A percentile compares a stretch with the other conserved stretches of the same genome.
These are phyloP conservation scores for Mythimna impura DNA, from an alignment of 2,888 invertebrate species.

Conservation along the genomic window DNA sequence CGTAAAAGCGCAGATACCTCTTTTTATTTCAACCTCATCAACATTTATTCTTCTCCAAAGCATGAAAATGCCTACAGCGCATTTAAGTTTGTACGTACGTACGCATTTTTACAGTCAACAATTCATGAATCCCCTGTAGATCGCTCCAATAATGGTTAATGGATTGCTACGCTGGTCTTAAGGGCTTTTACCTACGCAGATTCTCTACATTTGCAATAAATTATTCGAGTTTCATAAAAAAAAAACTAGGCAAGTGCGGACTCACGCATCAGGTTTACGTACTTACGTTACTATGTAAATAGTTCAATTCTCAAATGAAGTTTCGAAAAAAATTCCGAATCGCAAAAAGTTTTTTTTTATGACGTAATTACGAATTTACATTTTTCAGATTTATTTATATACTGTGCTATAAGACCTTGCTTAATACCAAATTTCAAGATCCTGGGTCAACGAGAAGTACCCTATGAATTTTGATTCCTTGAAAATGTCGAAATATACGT, in stretches of 20 bases:
- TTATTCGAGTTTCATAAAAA: constrained; percentile 12
- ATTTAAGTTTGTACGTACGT: constrained; percentile 1
- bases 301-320: too few species aligned
- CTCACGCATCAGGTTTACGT: too few species aligned
- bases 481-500: too few species aligned
- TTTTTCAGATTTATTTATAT: too few species aligned
- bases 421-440: too few species aligned
- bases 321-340: too few species aligned
- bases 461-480: too few species aligned
- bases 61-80: constrained; percentile 17
- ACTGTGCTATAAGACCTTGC: too few species aligned
- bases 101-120: constrained; percentile 5
- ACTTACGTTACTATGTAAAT: too few species aligned
- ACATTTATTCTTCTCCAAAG: not conserved
- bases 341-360: too few species aligned
- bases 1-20: not conserved
- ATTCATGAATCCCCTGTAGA: constrained; percentile 22
- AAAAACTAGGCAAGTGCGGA: constrained; percentile 7
- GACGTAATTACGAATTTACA: too few species aligned
- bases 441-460: too few species aligned
- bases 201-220: constrained; percentile 24
- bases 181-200: constrained; percentile 8
- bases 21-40: not conserved
- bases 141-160: constrained; percentile 46
- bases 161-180: constrained; percentile 26